phyloP scores from a whole-genome alignment of 2,888 invertebrate genomes.

The Dione vanillae region DNA sequence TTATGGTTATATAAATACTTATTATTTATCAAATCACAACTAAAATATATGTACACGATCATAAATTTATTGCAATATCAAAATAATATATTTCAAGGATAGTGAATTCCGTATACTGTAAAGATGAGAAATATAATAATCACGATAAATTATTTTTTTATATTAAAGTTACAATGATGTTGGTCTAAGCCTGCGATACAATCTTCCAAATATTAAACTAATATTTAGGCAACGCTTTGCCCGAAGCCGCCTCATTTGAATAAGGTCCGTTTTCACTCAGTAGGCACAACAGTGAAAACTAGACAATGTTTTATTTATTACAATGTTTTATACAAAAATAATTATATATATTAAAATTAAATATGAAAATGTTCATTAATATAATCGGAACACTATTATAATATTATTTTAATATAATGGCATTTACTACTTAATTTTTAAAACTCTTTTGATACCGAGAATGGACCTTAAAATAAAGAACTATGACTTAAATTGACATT shows the following conservation, averaged over 20 bases:
- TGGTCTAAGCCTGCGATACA: conserved; percentile 66
- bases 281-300: conserved; percentile 41
- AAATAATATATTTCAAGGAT: neutral
- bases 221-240: conserved; percentile 85
- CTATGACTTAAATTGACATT: too few species aligned
- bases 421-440: too few species aligned
- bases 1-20: neutral
- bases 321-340: neutral
- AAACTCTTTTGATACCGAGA: too few species aligned
- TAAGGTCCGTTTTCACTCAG: conserved; percentile 70
- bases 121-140: neutral
- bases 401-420: too few species aligned
- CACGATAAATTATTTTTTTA: neutral
- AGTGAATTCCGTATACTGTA: neutral
- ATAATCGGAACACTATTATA: too few species aligned
- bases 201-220: conserved; percentile 83
- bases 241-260: conserved; percentile 81
- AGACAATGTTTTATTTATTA: too few species aligned
- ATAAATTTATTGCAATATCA: neutral
- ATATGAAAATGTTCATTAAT: neutral
- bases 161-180: conserved; percentile 59
- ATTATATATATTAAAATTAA: neutral
- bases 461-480: too few species aligned
- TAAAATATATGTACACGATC: neutral
- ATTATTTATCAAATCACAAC: neutral